Evolutionary conservation across 2,888 invertebrate genomes (phyloP).

Genomic region (Sesia bembeciformis): DNA sequence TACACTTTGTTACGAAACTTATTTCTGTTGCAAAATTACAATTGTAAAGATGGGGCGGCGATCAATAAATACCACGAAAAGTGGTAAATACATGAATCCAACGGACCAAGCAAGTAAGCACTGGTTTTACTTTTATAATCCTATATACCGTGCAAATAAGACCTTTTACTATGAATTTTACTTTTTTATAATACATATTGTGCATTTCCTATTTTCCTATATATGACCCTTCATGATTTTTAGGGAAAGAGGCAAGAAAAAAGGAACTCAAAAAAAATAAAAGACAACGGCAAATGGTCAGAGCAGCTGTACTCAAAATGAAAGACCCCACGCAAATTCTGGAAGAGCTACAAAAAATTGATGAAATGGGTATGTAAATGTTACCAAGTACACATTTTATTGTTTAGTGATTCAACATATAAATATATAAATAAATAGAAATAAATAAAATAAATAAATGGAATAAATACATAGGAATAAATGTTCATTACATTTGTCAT

Average conservation of each 20-base stretch:
- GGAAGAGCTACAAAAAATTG: conserved; percentile 97
- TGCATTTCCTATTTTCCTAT: neutral
- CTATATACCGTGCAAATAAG: neutral
- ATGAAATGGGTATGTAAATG: conserved; percentile 90
- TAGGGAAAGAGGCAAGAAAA: conserved; percentile 97
- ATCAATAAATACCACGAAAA: conserved; percentile 98
- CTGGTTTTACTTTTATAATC: neutral
- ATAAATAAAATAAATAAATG: no score
- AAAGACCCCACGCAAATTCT: conserved; percentile 97
- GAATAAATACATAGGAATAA: no score
- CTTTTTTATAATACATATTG: no score
- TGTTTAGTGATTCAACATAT: neutral
- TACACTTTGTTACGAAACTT: no score
- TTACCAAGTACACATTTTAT: neutral
- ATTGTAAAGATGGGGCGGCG: conserved; percentile 88
- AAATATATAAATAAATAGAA: neutral
- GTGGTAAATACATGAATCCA: conserved; percentile 99
- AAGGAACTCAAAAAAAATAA: conserved; percentile 99
- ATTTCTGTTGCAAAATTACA: no score
- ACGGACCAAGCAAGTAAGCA: conserved; percentile 98
- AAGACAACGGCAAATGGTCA: conserved; percentile 94
- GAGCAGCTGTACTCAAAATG: conserved; percentile 97
- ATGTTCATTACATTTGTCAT: no score
- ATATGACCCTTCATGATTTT: neutral
- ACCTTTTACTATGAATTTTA: no score